Percentiles rank a stretch among this genome's conserved stretches.
phyloP scores from a whole-genome alignment of 2,113 vertebrate species.

The Cranoglanis bouderius region DNA sequence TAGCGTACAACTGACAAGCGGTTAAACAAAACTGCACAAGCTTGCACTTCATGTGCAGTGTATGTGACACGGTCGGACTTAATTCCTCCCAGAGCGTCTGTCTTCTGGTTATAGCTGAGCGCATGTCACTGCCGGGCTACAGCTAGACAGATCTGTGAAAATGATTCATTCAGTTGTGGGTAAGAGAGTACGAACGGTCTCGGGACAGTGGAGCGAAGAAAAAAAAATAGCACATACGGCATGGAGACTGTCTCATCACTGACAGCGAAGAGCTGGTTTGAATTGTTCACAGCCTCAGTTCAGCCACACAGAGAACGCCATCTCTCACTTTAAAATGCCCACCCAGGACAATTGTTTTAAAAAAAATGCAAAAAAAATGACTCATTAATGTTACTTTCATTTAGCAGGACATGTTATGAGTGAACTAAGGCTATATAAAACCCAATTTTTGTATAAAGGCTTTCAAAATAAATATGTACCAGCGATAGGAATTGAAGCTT shows the following conservation, averaged over 20 bases:
- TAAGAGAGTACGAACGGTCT: constrained; percentile 3
- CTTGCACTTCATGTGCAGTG: constrained; percentile 2
- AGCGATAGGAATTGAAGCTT: not conserved
- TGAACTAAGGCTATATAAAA: not conserved
- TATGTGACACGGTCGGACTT: not conserved
- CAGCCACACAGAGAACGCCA: not conserved
- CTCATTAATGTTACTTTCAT: not conserved
- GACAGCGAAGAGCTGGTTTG: constrained; percentile 2
- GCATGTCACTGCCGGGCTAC: not conserved
- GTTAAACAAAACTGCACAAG: not conserved
- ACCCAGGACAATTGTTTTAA: not conserved
- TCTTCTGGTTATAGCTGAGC: constrained; percentile 10
- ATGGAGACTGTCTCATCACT: not conserved
- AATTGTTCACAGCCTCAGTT: not conserved
- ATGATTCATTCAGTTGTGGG: constrained; percentile 13
- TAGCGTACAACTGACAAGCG: not conserved
- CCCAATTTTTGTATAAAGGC: not conserved
- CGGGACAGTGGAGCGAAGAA: not conserved
- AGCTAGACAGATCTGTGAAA: not conserved
- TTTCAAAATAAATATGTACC: not conserved
- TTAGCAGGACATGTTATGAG: not conserved
- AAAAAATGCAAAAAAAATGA: not conserved
- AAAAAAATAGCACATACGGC: not conserved
- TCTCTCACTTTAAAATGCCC: not conserved
- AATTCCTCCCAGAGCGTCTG: constrained; percentile 32